Base-by-base conservation (phyloP, 2,113 vertebrate genomes). In the Rostratula benghalensis region DNA sequence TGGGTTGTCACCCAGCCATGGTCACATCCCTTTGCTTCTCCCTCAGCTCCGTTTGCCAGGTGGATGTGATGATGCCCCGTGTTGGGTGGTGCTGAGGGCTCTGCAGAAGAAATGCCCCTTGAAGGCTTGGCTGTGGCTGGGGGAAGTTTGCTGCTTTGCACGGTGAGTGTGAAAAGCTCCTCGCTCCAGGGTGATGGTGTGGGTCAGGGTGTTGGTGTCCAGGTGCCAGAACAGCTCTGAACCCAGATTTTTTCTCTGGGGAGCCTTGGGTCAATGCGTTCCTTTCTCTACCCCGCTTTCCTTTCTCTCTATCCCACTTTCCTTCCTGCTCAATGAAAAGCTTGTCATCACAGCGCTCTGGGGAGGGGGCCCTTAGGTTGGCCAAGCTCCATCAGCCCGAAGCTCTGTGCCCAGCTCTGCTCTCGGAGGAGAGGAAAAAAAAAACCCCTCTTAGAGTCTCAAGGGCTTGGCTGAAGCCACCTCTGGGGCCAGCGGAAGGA, bases 21-120 rank as follows among this genome's bases (percentile, higher is more conserved):
- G n/a, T 61, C 70, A 14, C 33, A 15, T 50, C 79, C 74, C 77
- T 77, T 31, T 31, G 35, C 68, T 15, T 35, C 18, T 8, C 37
- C 41, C 56, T 21, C 3, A 0, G 5, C 16, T 20, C 53, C 0
- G 0, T 67, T 75, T 6, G 4, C 45, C 1, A 10, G 64, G 28
- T 14, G 1, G 61, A 24, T 33, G 6, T 0, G 2, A 7, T 1
- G 57, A 4, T 17, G 25, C 30, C 30, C 71, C 0, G 0, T 6
- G 4, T 14, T 21, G 9, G 45, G 25, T 9, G 46, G 28, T n/a
- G 41, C 68, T 5, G 31, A 6, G 60, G 46, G 46, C 11, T 70
- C 46, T 35, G 87, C 23, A 19, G 75, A 35, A 50, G 71, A 8
- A 41, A 53, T 30, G 14, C 10, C 39, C 33, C 67, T 8, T 27